Base-by-base conservation (phyloP, 2,113 vertebrate species). In the Trochalopteron elliotii region DNA sequence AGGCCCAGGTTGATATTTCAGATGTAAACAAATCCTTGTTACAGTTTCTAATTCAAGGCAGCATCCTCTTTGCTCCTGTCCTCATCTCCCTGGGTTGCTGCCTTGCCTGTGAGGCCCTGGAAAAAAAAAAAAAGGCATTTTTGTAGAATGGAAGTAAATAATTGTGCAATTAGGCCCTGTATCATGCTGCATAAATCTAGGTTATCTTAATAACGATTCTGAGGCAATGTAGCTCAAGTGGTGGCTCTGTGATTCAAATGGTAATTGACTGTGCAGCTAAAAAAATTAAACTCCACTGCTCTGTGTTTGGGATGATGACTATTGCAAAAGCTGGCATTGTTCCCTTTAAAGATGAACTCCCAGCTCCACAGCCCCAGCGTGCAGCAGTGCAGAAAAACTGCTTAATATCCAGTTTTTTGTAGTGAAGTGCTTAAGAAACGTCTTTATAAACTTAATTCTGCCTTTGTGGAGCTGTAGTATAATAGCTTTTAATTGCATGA, bases 401-500 rank as follows among this genome's bases (percentile, higher is more conserved):
- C 63, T 91, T 93, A 64, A 93, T 91, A 83, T n/a, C 68, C 28
- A 37, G 11, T 76, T 93, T 87, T 72, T 67, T 50, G n/a, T 61
- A 67, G 47, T 8, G 12, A 75, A 90, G 52, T 90, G 67, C 82
- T 74, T 91, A 93, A 92, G 93, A 86, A 85, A 83, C 0, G 31
- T 57, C 64, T 88, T 83, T 81, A 52, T 80, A 79, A 83, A 92
- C 89, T 91, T 91, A 87, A 60, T 94, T 94, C 90, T 95, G 72
- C 60, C 31, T 93, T 94, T 74, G 56, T 92, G 61, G 64, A 67
- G 39, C 80, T 64, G 85, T 28, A 44, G 52, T 83, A 21, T 91
- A 86, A 94, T 77, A 86, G 90, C 72, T 94, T 92, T 92, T 93
- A 95, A 94, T 96, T 90, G 69, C 76, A 64, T 86, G 87, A 77